These are phyloP conservation scores for Xestia sexstrigata DNA, from an alignment of 2,888 invertebrate species.

Conservation along the genomic window DNA sequence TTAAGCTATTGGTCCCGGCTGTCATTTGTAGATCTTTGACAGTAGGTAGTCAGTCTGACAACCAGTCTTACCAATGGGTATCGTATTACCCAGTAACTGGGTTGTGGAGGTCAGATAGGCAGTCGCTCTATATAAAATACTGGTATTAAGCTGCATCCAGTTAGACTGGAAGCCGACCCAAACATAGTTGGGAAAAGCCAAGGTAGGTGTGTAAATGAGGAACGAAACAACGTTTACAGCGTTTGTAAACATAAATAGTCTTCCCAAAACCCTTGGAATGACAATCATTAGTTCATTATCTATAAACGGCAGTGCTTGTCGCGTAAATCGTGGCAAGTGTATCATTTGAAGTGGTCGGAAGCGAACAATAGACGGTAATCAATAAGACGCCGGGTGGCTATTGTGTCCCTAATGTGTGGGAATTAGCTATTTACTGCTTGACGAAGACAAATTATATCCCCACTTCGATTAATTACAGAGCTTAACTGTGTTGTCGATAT, in stretches of 20 bases:
- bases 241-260: conserved; percentile 55
- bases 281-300: conserved; percentile 79
- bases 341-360: conserved; percentile 86
- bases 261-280: conserved; percentile 64
- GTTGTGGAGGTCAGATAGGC: no score
- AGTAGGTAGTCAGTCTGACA: no score
- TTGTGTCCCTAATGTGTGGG: conserved; percentile 89
- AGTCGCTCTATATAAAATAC: no score
- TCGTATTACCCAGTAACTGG: no score
- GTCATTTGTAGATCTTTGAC: no score
- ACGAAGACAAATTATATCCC: conserved; percentile 90
- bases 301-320: conserved; percentile 78
- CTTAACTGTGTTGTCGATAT: conserved; percentile 86
- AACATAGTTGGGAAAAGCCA: no score
- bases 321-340: conserved; percentile 84
- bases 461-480: conserved; percentile 88
- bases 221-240: conserved; percentile 26
- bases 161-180: no score
- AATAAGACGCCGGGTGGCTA: conserved; percentile 85
- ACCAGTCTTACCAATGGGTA: no score
- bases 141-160: no score
- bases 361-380: conserved; percentile 89
- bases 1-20: no score
- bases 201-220: not conserved
- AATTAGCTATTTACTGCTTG: conserved; percentile 89